phyloP scores from a whole-genome alignment of 2,888 invertebrate species.

The Euspilapteryx auroguttella region DNA sequence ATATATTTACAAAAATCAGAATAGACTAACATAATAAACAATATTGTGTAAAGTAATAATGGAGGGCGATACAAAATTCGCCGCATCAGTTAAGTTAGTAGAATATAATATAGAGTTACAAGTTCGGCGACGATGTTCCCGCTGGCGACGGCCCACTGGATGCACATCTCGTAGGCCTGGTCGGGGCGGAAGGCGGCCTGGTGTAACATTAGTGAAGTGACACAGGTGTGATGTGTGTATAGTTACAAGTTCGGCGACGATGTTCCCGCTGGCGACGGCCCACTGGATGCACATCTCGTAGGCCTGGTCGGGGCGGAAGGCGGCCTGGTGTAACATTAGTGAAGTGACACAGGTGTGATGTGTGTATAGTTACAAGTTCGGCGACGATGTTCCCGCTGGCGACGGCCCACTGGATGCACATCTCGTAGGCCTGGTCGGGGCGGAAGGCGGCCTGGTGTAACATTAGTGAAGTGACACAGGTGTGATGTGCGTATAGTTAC shows the following conservation, averaged over 20 bases:
- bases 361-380: conserved; percentile 72
- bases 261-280: conserved; percentile 87
- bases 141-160: conserved; percentile 91
- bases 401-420: conserved; percentile 88
- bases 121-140: conserved; percentile 84
- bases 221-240: too few relatives aligned
- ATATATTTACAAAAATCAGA: too few relatives aligned
- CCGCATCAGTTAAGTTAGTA: too few relatives aligned
- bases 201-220: too few relatives aligned
- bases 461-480: too few relatives aligned
- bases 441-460: conserved; percentile 78
- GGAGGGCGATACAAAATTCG: too few relatives aligned
- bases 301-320: conserved; percentile 77
- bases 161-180: conserved; percentile 81
- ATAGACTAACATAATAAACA: too few relatives aligned
- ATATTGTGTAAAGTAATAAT: too few relatives aligned
- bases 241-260: conserved; percentile 76
- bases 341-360: too few relatives aligned
- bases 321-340: too few relatives aligned
- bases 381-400: conserved; percentile 85
- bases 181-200: conserved; percentile 77
- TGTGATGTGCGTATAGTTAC: too few relatives aligned
- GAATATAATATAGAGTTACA: too few relatives aligned
- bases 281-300: conserved; percentile 88
- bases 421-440: conserved; percentile 81